Evolutionary conservation across 2,797 vertebrate species (phyloP), one percentile per base, ranked within the genome.

Genomic region (Urocyon cinereoargenteus): DNA sequence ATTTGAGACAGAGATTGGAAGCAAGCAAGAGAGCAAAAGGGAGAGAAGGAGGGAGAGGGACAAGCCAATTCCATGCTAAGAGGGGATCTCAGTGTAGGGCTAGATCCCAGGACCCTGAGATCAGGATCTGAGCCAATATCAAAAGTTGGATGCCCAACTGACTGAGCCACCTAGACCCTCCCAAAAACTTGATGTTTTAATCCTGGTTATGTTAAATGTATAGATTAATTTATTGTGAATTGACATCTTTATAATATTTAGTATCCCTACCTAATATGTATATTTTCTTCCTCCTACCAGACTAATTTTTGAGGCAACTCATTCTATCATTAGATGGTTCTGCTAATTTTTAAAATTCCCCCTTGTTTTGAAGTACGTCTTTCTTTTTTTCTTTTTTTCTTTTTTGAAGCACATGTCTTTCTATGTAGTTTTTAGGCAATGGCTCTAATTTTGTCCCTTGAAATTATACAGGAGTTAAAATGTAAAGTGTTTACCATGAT

Each of bases 401-500:
- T 45, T 45, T 78, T 84, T 94, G 55, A 62, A 81, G 34, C 45
- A 22, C 34, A 62, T 62, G 15, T 62, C 22, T 79, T 72, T 79
- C 40, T 36, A 26, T 95, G 21, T 62, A 55, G 91, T 79, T 86
- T 95, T 57, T 81, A 81, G 49, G 28, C 57, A 91, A 28, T 81
- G 13, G 19, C 84, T 86, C 88, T 72, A 62, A 82, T 49, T 82
- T 49, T 82, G 49, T 45, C 66, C 11, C 40, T 87, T 95, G 73
- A 86, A 62, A 86, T n/a, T 45, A 62, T n/a, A 73, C 21, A 61
- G 40, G 73, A 45, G 15, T 81, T 79, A 91, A 79, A 70, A 86
- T 34, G 31, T 72, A 34, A 87, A 93, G 75, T 73, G 28, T 87
- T 83, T 83, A 68, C 87, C 19, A 36, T 28, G 28, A 82, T 45